Evolutionary conservation across 1,140 invertebrate genomes (phyloP).

Genomic region (Drosophila punjabiensis): DNA sequence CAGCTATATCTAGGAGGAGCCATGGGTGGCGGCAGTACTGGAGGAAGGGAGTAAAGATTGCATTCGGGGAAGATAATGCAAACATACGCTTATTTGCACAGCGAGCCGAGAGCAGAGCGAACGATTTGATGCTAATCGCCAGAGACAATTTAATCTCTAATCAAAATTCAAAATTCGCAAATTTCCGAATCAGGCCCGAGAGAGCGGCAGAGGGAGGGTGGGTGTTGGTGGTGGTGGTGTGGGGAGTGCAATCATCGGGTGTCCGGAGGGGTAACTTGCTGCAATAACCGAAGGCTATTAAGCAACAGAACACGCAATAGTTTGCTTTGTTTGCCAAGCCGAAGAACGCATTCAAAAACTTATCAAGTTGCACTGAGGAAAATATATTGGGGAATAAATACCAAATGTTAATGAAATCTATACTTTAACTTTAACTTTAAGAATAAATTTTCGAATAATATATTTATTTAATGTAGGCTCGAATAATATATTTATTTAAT

Average conservation of each 20-base stretch:
- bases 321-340: slow-evolving; percentile 17
- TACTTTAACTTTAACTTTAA: background rate
- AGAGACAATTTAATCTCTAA: slow-evolving; percentile 83
- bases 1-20: background rate
- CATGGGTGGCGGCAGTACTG: background rate
- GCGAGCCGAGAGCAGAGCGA: slow-evolving; percentile 42
- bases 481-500: too few species aligned
- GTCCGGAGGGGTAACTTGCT: slow-evolving; percentile 19
- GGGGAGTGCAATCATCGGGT: slow-evolving; percentile 26
- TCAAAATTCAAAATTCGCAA: slow-evolving; percentile 82
- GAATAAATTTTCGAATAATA: too few species aligned
- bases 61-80: slow-evolving; percentile 69
- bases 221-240: too few species aligned
- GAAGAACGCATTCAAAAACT: background rate
- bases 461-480: too few species aligned
- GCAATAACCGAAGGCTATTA: slow-evolving; percentile 54
- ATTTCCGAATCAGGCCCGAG: slow-evolving; percentile 53
- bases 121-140: slow-evolving; percentile 74
- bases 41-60: slow-evolving; percentile 17
- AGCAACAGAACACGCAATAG: slow-evolving; percentile 9
- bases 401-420: too few species aligned
- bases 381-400: background rate
- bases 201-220: background rate
- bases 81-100: slow-evolving; percentile 82
- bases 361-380: slow-evolving; percentile 1